Conservation (phyloP, 2,888 invertebrate genomes). For the Aphidoletes aphidimyza region DNA sequence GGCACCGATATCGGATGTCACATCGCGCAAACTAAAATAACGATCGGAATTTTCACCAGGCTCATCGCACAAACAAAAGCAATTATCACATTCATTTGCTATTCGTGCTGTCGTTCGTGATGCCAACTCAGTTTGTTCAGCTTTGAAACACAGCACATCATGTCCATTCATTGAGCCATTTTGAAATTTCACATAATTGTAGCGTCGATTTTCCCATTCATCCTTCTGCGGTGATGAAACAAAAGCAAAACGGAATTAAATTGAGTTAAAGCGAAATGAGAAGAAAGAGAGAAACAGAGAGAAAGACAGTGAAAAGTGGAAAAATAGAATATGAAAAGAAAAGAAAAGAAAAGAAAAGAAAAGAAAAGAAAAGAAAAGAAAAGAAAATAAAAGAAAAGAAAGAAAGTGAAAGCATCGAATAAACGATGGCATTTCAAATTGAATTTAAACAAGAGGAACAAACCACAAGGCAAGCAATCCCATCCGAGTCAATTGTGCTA, state of each 20-base stretch:
- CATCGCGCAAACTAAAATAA: slow-evolving; percentile 67
- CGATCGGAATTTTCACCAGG: slow-evolving; percentile 67
- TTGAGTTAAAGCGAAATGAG: slow-evolving; percentile 57
- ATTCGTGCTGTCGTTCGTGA: slow-evolving; percentile 68
- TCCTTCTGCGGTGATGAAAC: neutral
- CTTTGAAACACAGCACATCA: slow-evolving; percentile 41
- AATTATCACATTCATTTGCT: slow-evolving; percentile 70
- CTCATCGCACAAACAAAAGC: slow-evolving; percentile 70
- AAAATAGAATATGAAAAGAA: neutral
- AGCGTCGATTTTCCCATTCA: slow-evolving; percentile 47
- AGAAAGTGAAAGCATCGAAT: neutral
- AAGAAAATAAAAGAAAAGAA: neutral
- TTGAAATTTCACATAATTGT: slow-evolving; percentile 53
- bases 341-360: neutral
- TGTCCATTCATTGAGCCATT: slow-evolving; percentile 15
- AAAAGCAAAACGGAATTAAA: neutral
- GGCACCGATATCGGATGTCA: slow-evolving; percentile 61
- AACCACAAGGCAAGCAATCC: slow-evolving; percentile 81
- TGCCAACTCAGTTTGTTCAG: slow-evolving; percentile 15
- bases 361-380: neutral
- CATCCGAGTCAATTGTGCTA: slow-evolving; percentile 79
- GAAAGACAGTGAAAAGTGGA: neutral
- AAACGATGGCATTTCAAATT: slow-evolving; percentile 2
- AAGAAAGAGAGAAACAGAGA: neutral
- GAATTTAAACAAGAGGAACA: neutral